Conservation (phyloP, 2,113 vertebrate genomes). For the Indri indri region DNA sequence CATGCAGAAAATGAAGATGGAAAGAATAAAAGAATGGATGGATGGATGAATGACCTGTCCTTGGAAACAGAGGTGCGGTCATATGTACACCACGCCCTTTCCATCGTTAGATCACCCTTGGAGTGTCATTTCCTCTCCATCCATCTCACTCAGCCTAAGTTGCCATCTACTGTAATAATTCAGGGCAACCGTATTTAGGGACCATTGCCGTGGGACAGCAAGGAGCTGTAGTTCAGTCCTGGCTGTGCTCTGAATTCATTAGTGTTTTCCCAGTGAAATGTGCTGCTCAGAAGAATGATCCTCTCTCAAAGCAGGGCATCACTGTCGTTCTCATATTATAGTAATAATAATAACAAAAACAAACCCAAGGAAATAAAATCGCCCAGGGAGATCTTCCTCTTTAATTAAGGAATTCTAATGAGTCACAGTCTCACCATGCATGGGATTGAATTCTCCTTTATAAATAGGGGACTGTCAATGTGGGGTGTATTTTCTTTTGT, state of each 20-base stretch:
- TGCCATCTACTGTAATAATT: not conserved
- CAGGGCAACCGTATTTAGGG: not conserved
- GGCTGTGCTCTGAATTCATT: not conserved
- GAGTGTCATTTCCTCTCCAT: not conserved
- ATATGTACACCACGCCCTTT: not conserved
- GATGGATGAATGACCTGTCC: not conserved
- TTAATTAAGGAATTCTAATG: constrained; percentile 47
- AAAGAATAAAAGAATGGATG: not conserved
- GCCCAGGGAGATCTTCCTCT: constrained; percentile 38
- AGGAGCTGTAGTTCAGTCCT: not conserved
- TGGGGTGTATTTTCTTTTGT: not conserved
- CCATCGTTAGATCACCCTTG: not conserved
- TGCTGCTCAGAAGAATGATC: not conserved
- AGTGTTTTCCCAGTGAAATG: not conserved
- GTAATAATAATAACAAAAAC: not conserved
- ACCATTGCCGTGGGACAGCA: not conserved
- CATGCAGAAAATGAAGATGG: not conserved
- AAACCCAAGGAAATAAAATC: constrained; percentile 44
- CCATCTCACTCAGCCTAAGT: not conserved
- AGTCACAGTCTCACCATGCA: not conserved
- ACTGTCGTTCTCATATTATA: not conserved
- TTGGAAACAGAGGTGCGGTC: not conserved
- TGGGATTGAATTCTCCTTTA: not conserved
- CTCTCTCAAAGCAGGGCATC: not conserved
- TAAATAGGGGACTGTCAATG: not conserved